Evolutionary conservation across 2,888 invertebrate genomes (phyloP), one percentile per base, ranked within the genome.

Genomic region (Xestia sexstrigata): DNA sequence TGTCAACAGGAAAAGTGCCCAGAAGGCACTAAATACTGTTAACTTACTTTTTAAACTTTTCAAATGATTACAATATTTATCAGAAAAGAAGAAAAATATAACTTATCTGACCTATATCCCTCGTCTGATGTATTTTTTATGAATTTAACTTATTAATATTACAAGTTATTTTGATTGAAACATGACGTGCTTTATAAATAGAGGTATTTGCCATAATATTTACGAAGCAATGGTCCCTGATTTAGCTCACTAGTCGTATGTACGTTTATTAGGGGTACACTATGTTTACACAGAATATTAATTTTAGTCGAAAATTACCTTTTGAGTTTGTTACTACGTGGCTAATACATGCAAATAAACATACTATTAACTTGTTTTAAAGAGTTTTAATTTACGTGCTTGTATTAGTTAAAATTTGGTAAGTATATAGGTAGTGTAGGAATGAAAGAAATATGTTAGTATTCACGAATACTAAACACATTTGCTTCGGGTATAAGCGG

Each of bases 161-260:
- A 35, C 35, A 35, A 35, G 35, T 20, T 45, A 35, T 68, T 76
- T 76, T 69, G 42, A 82, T 42, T 63, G 77, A 69, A 79, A 65
- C 66, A 45, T 74, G 60, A 67, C 60, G 26, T 66, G 55, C 39
- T 69, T 26, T 69, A 58, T 35, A 58, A 82, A 63, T 76, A 76
- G 42, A 26, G 49, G 49, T 70, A 77, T 60, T 82, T 66, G 23
- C 65, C 42, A 67, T 67, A 78, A 78, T 70, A 78, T 83, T 78
- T 26, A 77, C 58, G 17, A 78, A 78, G 26, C 30, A 68, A 58
- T 68, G n/a, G 11, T 55, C 42, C 58, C 58, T 58, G 62, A 58
- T 83, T 83, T 63, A 78, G 26, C 68, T 65, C 49, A 68, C 55
- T 17, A 55, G 30, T 58, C 11, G n/a, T n/a, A 13, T n/a, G 35